These are phyloP conservation scores for Urocitellus parryii DNA, from an alignment of 2,113 vertebrate genomes.

Conservation along the genomic window DNA sequence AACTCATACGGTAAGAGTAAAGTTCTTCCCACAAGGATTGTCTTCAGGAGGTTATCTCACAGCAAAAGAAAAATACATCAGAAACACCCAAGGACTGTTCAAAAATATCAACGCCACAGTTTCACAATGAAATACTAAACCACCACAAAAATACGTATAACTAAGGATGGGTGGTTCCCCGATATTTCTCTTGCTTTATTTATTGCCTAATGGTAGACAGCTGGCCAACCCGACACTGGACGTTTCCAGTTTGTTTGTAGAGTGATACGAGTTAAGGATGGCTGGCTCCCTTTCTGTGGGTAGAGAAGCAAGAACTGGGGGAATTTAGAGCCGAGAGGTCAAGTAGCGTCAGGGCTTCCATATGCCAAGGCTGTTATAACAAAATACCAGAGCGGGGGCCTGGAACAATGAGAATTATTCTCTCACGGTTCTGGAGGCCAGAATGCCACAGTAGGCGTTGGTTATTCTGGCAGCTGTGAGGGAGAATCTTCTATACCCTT, in stretches of 20 bases:
- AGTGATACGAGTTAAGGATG: background rate
- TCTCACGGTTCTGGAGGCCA: background rate
- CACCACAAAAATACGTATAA: background rate
- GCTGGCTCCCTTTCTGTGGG: background rate
- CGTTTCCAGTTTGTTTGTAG: background rate
- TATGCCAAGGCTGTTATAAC: background rate
- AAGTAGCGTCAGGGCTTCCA: background rate
- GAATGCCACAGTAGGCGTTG: background rate
- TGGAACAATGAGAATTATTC: background rate
- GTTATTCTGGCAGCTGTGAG: background rate
- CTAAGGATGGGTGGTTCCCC: background rate
- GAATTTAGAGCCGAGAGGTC: background rate
- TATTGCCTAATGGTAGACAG: background rate
- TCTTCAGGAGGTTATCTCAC: background rate
- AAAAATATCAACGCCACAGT: background rate
- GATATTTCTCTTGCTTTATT: background rate
- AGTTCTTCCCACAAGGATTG: background rate
- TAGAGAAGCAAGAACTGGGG: background rate
- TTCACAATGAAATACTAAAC: background rate
- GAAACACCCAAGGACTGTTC: background rate
- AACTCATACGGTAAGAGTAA: background rate
- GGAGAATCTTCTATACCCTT: background rate
- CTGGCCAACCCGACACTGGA: background rate
- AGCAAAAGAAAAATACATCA: background rate
- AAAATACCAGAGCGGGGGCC: background rate